A percentile compares a stretch with the other conserved stretches of the same genome.
phyloP scores from a whole-genome alignment of 2,797 vertebrate species.

The Chlorospingus flavigularis region DNA sequence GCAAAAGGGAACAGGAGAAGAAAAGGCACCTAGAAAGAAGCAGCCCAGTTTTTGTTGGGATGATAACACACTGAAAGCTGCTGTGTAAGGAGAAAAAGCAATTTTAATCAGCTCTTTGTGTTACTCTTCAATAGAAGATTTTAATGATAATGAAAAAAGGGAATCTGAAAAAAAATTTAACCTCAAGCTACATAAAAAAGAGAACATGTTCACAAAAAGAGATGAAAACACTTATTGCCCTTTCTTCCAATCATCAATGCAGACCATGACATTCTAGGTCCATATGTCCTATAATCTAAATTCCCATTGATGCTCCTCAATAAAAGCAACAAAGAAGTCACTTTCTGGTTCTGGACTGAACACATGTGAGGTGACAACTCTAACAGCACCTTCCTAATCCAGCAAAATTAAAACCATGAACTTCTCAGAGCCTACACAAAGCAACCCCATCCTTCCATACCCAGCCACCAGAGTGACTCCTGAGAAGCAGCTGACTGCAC shows the following conservation, averaged over 20 bases:
- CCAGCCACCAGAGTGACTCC: not conserved
- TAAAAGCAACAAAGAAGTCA: not conserved
- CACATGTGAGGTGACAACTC: not conserved
- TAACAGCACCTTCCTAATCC: not conserved
- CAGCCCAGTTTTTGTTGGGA: not conserved
- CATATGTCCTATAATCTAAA: not conserved
- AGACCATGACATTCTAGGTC: not conserved
- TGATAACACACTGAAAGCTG: not conserved
- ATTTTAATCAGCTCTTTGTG: not conserved
- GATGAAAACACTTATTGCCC: not conserved
- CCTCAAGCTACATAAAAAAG: not conserved
- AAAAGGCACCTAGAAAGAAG: not conserved
- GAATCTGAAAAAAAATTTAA: not conserved
- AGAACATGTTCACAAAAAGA: not conserved
- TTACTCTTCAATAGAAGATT: not conserved
- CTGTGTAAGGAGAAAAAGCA: not conserved
- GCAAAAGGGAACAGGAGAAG: not conserved
- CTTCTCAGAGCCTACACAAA: not conserved
- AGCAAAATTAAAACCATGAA: not conserved
- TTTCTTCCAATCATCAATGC: not conserved
- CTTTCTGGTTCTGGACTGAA: not conserved
- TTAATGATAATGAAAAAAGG: not conserved
- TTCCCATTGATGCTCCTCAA: not conserved
- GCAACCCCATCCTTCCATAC: not conserved
- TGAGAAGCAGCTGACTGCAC: conserved; percentile 11